Conservation (phyloP, 2,113 vertebrate genomes). For the Equus quagga region DNA sequence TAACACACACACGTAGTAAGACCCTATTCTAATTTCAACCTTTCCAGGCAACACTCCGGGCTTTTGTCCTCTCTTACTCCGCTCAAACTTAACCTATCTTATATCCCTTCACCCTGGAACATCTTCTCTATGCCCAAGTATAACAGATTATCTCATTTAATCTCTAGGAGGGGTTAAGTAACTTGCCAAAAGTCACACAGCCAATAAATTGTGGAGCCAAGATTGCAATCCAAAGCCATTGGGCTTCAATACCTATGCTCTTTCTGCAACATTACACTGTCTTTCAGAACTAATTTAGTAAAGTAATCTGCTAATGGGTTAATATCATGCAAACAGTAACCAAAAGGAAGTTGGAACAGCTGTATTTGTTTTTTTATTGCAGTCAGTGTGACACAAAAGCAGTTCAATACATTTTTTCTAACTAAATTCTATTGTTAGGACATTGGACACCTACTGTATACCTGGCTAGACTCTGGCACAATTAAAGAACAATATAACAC, state of each 20-base stretch:
- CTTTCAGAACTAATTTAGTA: slow-evolving; percentile 33
- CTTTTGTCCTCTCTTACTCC: background rate
- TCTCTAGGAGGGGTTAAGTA: slow-evolving; percentile 29
- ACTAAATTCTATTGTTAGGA: background rate
- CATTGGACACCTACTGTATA: background rate
- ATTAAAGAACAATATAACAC: background rate
- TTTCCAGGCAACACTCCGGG: background rate
- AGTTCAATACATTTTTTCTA: slow-evolving; percentile 23
- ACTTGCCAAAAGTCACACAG: background rate
- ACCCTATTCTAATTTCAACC: background rate
- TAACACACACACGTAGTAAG: background rate
- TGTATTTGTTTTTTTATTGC: slow-evolving; percentile 45
- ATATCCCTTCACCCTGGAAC: background rate
- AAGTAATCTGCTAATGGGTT: background rate
- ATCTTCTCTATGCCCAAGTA: background rate
- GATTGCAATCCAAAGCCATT: background rate
- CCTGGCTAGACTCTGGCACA: background rate
- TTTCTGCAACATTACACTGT: background rate
- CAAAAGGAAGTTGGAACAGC: slow-evolving; percentile 15
- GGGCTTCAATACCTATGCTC: background rate
- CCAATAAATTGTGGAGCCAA: background rate
- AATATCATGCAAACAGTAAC: slow-evolving; percentile 9
- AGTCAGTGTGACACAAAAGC: background rate
- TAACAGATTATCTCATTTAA: slow-evolving; percentile 11
- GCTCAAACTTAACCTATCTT: background rate